phyloP scores from a whole-genome alignment of 2,113 vertebrate species.

The Brienomyrus longianalis region DNA sequence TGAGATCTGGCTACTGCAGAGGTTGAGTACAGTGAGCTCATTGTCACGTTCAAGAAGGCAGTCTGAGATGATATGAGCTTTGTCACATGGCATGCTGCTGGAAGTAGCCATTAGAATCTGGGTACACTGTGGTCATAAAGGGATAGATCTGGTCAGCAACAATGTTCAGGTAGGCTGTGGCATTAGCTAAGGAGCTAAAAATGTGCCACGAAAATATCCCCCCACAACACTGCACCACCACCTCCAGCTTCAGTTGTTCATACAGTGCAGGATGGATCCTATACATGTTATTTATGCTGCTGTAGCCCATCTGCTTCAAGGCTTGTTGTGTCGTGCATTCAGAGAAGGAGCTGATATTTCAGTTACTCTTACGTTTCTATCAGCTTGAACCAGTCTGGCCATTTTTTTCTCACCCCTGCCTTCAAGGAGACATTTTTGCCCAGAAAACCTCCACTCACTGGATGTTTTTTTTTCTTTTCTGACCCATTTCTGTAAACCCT shows the following conservation, averaged over 20 bases:
- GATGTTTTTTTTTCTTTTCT: not conserved
- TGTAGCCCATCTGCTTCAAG: not conserved
- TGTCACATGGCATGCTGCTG: not conserved
- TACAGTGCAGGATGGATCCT: not conserved
- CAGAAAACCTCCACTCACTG: not conserved
- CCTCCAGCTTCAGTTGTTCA: not conserved
- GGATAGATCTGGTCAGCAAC: not conserved
- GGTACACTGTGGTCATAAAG: not conserved
- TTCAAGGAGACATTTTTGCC: not conserved
- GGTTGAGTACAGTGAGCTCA: not conserved
- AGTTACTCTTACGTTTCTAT: not conserved
- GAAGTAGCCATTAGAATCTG: not conserved
- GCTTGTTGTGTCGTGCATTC: not conserved
- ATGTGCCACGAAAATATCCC: not conserved
- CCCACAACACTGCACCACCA: not conserved
- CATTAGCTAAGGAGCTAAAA: not conserved
- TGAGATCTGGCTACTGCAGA: not conserved
- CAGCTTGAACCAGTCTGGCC: not conserved
- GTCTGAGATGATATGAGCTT: not conserved
- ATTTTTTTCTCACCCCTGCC: not conserved
- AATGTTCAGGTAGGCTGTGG: not conserved
- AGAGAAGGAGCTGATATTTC: not conserved
- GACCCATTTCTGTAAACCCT: not conserved
- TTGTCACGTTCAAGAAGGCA: not conserved
- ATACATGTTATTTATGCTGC: not conserved